These are phyloP conservation scores for Myzus persicae DNA, from an alignment of 1,140 invertebrate species.

Conservation along the genomic window DNA sequence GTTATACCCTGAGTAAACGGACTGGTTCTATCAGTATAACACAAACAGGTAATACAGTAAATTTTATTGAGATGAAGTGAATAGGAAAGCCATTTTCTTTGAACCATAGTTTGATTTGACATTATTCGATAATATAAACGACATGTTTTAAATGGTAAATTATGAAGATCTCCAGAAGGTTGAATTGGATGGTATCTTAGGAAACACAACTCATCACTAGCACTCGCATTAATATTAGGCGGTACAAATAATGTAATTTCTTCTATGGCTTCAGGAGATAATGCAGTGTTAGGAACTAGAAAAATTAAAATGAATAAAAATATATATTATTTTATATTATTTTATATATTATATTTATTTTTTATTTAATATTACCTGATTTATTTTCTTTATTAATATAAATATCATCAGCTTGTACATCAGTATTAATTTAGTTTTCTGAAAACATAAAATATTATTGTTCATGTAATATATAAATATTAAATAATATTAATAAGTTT, in stretches of 20 bases:
- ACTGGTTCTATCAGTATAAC: not conserved
- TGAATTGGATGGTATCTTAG: not conserved
- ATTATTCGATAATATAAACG: constrained; percentile 20
- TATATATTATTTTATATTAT: no score
- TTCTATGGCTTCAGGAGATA: no score
- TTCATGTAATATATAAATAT: no score
- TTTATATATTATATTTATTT: no score
- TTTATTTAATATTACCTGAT: no score
- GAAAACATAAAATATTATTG: no score
- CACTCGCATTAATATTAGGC: not conserved
- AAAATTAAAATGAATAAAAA: no score
- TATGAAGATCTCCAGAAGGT: constrained; percentile 11
- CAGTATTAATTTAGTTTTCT: no score
- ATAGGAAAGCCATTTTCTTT: constrained; percentile 13
- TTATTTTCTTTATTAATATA: no score
- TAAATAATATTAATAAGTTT: no score
- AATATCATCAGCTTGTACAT: no score
- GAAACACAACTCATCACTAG: not conserved
- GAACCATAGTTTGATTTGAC: constrained; percentile 2
- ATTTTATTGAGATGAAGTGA: constrained; percentile 20
- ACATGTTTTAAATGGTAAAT: constrained; percentile 3
- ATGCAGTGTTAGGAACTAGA: no score
- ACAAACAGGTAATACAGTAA: not conserved
- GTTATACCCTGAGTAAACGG: not conserved
- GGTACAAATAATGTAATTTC: constrained; percentile 13